Conservation (phyloP, 2,797 vertebrate species). For the Diceros bicornis region DNA sequence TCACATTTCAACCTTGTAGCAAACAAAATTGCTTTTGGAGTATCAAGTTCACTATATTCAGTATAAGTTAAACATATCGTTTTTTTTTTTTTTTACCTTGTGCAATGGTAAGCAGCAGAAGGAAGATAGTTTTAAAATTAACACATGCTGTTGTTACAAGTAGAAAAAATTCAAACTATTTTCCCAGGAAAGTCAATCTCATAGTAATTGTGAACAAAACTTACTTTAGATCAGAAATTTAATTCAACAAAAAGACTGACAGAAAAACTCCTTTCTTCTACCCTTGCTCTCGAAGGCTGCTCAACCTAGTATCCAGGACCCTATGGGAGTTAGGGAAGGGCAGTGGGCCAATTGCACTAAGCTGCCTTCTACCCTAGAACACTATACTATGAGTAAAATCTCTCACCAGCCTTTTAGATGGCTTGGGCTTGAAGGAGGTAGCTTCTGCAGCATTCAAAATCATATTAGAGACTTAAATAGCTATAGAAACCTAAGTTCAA, state of each 20-base stretch:
- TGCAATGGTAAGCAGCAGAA: constrained; percentile 15
- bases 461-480: background rate
- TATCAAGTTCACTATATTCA: background rate
- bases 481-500: background rate
- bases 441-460: background rate
- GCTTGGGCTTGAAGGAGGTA: background rate
- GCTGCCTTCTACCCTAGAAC: background rate
- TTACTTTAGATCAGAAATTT: constrained; percentile 59
- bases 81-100: background rate
- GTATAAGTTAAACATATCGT: background rate
- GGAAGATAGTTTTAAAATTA: constrained; percentile 56
- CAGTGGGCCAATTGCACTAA: background rate
- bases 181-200: constrained; percentile 14
- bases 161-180: constrained; percentile 48
- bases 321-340: background rate
- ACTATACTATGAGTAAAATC: background rate
- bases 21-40: constrained; percentile 44
- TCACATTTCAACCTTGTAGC: constrained; percentile 7
- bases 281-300: background rate
- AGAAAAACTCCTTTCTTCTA: background rate
- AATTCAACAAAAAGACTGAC: background rate
- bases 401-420: background rate
- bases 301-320: background rate
- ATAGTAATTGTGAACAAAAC: constrained; percentile 52
- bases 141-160: constrained; percentile 20